These are phyloP conservation scores for Busseola fusca DNA, from an alignment of 2,888 invertebrate genomes.

Conservation along the genomic window DNA sequence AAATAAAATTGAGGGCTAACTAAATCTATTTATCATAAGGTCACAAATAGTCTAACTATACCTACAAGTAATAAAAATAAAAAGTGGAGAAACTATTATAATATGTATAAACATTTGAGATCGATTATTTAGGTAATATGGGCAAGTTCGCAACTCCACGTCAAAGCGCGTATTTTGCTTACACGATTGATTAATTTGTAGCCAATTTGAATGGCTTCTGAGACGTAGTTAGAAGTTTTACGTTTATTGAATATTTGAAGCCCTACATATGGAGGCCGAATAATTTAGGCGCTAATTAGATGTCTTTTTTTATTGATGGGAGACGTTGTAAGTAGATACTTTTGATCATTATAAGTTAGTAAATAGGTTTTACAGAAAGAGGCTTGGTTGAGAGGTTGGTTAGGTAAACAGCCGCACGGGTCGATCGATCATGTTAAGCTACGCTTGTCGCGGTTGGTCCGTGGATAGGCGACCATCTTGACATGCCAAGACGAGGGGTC, in stretches of 20 bases:
- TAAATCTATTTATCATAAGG: conserved; percentile 5
- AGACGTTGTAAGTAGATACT: background rate
- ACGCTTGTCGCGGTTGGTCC: no score
- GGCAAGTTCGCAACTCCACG: background rate
- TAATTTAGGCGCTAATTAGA: background rate
- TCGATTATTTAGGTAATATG: conserved; percentile 2
- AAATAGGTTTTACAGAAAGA: background rate
- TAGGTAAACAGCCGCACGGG: no score
- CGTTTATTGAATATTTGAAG: conserved; percentile 12
- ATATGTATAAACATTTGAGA: background rate
- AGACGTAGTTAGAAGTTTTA: background rate
- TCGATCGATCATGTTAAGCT: no score
- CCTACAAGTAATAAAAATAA: conserved; percentile 1
- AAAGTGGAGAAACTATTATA: background rate
- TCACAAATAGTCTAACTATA: background rate
- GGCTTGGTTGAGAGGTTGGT: no score
- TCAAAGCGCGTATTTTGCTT: background rate
- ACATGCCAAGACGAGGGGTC: no score
- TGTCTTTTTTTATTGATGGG: background rate
- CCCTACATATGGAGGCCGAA: background rate
- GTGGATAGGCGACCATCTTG: no score
- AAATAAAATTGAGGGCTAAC: conserved; percentile 1
- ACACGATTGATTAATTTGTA: background rate
- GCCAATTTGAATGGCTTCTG: conserved; percentile 12
- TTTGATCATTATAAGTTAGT: background rate